These are phyloP conservation scores for Heliconius hermathena DNA, from an alignment of 1,140 invertebrate genomes.

Conservation along the genomic window DNA sequence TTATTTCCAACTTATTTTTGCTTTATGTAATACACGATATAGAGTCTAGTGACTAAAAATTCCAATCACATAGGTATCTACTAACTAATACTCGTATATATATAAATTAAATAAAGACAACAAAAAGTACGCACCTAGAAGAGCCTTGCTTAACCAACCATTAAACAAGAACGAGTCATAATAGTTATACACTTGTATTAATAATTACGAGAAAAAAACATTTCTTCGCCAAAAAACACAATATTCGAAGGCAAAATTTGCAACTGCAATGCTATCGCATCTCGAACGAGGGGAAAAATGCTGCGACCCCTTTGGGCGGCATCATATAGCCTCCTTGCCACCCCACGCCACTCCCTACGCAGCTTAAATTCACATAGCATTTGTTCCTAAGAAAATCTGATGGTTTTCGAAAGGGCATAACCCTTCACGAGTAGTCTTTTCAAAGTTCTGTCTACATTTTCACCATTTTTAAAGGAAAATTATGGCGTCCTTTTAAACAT, in stretches of 20 bases:
- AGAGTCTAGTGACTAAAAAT: no score
- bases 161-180: not conserved
- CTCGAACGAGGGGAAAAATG: conserved; percentile 46
- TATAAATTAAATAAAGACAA: not conserved
- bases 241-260: conserved; percentile 44
- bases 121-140: not conserved
- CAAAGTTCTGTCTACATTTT: conserved; percentile 11
- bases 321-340: conserved; percentile 47
- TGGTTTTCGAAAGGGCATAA: conserved; percentile 39
- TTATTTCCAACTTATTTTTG: no score
- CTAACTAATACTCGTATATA: not conserved
- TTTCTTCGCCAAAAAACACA: conserved; percentile 13
- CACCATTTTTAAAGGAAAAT: conserved; percentile 13
- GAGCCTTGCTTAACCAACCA: not conserved
- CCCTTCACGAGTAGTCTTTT: conserved; percentile 29
- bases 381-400: conserved; percentile 49
- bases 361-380: conserved; percentile 46
- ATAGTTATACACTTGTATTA: not conserved
- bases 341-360: conserved; percentile 50
- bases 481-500: not conserved
- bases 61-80: not conserved
- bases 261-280: conserved; percentile 46
- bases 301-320: conserved; percentile 47
- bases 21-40: no score
- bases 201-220: not conserved